phyloP scores from a whole-genome alignment of 2,888 invertebrate genomes.

The Noctua pronuba region DNA sequence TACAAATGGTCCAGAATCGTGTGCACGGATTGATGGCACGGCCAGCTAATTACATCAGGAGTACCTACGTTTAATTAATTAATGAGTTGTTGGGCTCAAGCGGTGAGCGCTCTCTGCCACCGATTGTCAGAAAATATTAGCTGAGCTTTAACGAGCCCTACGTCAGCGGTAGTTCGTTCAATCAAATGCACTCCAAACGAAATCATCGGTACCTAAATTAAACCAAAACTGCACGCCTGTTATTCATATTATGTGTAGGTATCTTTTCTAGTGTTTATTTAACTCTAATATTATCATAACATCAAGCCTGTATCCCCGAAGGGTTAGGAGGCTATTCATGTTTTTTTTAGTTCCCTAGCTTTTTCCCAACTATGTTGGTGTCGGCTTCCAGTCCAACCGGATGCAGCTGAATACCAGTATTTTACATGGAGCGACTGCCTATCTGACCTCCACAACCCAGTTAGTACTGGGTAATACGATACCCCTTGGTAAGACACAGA shows the following conservation, averaged over 20 bases:
- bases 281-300: background rate
- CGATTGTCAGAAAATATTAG: constrained; percentile 76
- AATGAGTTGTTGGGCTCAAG: constrained; percentile 71
- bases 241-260: background rate
- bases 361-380: too few species aligned
- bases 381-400: too few species aligned
- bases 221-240: constrained; percentile 48
- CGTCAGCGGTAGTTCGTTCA: constrained; percentile 51
- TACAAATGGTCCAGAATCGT: constrained; percentile 59
- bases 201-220: constrained; percentile 64
- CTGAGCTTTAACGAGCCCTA: constrained; percentile 73
- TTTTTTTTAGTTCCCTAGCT: background rate
- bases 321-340: background rate
- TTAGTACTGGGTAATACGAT: too few species aligned
- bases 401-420: too few species aligned
- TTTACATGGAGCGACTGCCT: too few species aligned
- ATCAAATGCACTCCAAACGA: constrained; percentile 68
- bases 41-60: constrained; percentile 75
- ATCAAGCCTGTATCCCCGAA: background rate
- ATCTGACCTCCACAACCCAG: too few species aligned
- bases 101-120: constrained; percentile 56
- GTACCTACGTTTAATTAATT: constrained; percentile 67
- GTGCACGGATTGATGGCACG: constrained; percentile 69
- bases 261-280: constrained; percentile 2
- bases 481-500: too few species aligned